Evolutionary conservation across 1,140 invertebrate genomes (phyloP).

Genomic region (Lepidurus couesii): DNA sequence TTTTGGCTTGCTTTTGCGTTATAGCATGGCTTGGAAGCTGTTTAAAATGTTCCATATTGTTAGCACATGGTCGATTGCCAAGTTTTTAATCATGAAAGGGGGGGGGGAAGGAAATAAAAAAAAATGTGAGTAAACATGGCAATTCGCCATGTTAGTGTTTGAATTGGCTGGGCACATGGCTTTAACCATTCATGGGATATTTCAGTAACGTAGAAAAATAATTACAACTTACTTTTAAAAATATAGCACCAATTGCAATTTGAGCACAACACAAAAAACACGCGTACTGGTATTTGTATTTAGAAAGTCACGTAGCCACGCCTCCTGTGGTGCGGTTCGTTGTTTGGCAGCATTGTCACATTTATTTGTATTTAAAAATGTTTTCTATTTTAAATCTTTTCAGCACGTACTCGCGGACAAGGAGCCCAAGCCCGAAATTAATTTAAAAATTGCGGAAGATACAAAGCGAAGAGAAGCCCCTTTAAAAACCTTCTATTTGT

Average conservation of each 20-base stretch:
- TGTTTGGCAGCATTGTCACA: not conserved
- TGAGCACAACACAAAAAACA: too few relatives aligned
- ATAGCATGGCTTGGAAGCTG: not conserved
- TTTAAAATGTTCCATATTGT: not conserved
- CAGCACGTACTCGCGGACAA: not conserved
- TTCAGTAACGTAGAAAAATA: too few relatives aligned
- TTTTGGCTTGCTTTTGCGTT: constrained; percentile 1
- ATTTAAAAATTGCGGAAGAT: not conserved
- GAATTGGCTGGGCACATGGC: too few relatives aligned
- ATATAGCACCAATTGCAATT: too few relatives aligned
- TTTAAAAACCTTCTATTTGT: not conserved
- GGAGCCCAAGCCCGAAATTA: not conserved
- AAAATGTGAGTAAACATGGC: too few relatives aligned
- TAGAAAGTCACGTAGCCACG: too few relatives aligned
- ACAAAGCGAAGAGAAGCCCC: not conserved
- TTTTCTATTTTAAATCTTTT: not conserved
- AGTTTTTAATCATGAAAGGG: not conserved
- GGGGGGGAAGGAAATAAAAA: too few relatives aligned
- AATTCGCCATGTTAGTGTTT: too few relatives aligned
- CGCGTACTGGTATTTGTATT: too few relatives aligned
- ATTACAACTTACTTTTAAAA: too few relatives aligned
- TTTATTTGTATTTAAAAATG: not conserved
- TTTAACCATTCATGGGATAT: too few relatives aligned
- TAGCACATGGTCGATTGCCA: not conserved
- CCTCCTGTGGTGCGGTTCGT: too few relatives aligned